A percentile compares a stretch with the other conserved stretches of the same genome.
These are phyloP conservation scores for Neogobius melanostomus DNA, from an alignment of 2,113 vertebrate genomes.

Conservation along the genomic window DNA sequence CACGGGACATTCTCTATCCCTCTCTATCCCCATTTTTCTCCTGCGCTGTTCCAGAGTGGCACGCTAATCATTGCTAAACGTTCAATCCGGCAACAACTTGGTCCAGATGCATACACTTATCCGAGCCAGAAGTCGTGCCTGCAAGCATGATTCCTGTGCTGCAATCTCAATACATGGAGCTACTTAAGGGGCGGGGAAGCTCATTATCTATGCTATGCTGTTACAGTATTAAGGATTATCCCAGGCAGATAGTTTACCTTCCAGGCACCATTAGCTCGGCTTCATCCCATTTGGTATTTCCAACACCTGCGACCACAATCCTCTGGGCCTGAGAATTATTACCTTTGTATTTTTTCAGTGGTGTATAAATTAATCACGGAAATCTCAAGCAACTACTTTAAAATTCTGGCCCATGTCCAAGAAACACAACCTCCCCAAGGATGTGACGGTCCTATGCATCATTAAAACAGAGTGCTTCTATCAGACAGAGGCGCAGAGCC, in stretches of 20 bases:
- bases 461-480: constrained; percentile 66
- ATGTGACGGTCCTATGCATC: constrained; percentile 63
- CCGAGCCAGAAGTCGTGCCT: constrained; percentile 53
- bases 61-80: constrained; percentile 52
- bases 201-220: constrained; percentile 69
- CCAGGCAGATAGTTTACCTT: constrained; percentile 75
- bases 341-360: constrained; percentile 72
- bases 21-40: constrained; percentile 8
- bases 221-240: constrained; percentile 76
- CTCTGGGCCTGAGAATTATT: constrained; percentile 73
- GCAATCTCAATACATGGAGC: constrained; percentile 67
- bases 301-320: constrained; percentile 76
- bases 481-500: constrained; percentile 51
- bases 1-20: constrained; percentile 32
- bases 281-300: constrained; percentile 77
- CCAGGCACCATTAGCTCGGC: constrained; percentile 78
- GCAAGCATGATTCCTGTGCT: constrained; percentile 56
- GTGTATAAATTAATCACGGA: constrained; percentile 77
- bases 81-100: constrained; percentile 46
- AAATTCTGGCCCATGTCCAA: constrained; percentile 75
- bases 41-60: constrained; percentile 31
- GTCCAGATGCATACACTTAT: constrained; percentile 51
- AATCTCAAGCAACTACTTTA: constrained; percentile 73
- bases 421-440: constrained; percentile 65
- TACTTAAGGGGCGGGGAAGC: constrained; percentile 36